Evolutionary conservation across 2,113 vertebrate species (phyloP).

Genomic region (Pholis gunnellus): DNA sequence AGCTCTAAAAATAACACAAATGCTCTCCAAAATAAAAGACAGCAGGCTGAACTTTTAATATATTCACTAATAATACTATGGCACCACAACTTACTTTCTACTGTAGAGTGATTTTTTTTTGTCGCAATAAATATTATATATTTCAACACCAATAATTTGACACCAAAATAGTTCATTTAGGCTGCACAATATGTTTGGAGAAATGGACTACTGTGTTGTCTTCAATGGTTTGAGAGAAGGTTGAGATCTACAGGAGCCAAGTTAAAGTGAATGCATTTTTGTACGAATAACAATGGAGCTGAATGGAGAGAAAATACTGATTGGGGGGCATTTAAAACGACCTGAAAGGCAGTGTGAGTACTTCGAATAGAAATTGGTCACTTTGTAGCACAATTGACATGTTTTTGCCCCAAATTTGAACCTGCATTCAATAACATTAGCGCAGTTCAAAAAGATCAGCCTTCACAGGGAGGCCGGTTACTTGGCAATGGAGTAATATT

Average conservation of each 20-base stretch:
- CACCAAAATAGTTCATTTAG: neutral
- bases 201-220: neutral
- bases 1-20: neutral
- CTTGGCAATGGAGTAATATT: constrained; percentile 44
- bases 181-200: neutral
- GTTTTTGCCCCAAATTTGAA: constrained; percentile 35
- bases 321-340: constrained; percentile 2
- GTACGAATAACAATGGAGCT: neutral
- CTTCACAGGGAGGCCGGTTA: constrained; percentile 8
- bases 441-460: constrained; percentile 36
- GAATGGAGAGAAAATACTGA: constrained; percentile 13
- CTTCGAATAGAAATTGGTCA: constrained; percentile 8
- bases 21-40: neutral
- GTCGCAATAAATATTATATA: neutral
- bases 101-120: neutral
- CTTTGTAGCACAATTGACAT: constrained; percentile 23
- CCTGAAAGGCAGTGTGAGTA: constrained; percentile 23
- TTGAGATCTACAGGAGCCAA: neutral
- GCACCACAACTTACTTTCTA: neutral
- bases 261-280: neutral
- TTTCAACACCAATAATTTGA: neutral
- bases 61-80: neutral
- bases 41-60: neutral
- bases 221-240: neutral
- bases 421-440: constrained; percentile 30